Evolutionary conservation across 2,797 vertebrate genomes (phyloP).

Genomic region (Avahi laniger): DNA sequence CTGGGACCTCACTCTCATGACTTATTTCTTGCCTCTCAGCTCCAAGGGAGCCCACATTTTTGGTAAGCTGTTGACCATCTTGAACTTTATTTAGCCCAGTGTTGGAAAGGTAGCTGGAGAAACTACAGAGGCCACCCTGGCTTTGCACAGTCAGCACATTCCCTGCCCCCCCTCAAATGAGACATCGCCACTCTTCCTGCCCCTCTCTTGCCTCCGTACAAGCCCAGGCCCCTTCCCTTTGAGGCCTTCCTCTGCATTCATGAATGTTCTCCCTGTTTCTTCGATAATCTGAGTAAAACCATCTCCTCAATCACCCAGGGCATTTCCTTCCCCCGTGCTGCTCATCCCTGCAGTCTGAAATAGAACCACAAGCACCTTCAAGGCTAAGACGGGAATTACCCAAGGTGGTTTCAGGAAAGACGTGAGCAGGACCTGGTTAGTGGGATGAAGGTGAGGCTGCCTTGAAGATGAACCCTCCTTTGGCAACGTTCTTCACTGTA

Average conservation of each 20-base stretch:
- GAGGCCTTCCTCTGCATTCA: background rate
- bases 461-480: background rate
- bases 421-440: background rate
- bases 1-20: background rate
- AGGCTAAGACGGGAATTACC: background rate
- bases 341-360: background rate
- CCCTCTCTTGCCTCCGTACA: background rate
- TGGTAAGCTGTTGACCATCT: background rate
- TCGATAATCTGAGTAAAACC: background rate
- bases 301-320: background rate
- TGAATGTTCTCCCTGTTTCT: background rate
- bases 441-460: background rate
- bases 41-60: background rate
- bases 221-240: background rate
- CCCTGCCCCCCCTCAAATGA: background rate
- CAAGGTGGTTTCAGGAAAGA: background rate
- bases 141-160: rapidly evolving
- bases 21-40: background rate
- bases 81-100: background rate
- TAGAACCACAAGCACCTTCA: background rate
- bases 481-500: background rate
- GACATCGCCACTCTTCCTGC: background rate
- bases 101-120: background rate
- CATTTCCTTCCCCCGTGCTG: background rate
- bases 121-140: background rate